phyloP scores from a whole-genome alignment of 2,113 vertebrate species.

The Euleptes europaea region DNA sequence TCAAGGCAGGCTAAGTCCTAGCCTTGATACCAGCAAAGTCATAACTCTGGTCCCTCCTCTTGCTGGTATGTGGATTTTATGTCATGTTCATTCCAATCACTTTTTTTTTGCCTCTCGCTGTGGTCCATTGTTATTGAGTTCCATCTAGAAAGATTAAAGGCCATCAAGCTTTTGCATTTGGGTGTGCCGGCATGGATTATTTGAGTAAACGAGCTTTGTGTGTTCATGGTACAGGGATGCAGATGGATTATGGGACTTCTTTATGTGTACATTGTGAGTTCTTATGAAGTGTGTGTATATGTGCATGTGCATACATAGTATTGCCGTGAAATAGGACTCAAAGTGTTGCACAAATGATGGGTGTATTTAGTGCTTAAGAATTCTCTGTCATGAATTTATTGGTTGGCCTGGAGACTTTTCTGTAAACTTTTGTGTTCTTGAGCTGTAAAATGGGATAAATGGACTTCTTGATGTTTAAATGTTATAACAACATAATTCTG shows the following conservation, averaged over 20 bases:
- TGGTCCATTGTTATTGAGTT: too few species aligned
- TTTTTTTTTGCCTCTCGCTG: too few species aligned
- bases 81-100: too few species aligned
- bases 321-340: not conserved
- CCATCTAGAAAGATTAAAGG: too few species aligned
- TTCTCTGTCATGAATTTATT: not conserved
- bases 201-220: not conserved
- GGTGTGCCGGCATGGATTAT: not conserved
- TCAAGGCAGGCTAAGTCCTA: too few species aligned
- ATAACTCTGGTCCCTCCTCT: too few species aligned
- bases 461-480: not conserved
- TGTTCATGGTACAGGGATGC: not conserved
- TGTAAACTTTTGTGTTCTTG: not conserved
- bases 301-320: not conserved
- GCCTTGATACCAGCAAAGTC: too few species aligned
- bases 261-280: too few species aligned
- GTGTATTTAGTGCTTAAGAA: not conserved
- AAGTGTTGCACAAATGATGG: not conserved
- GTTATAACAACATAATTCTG: not conserved
- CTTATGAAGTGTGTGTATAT: not conserved
- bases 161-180: not conserved
- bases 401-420: not conserved
- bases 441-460: not conserved
- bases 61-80: too few species aligned
- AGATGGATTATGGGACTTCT: not conserved